A percentile compares a stretch with the other conserved stretches of the same genome.
These are phyloP conservation scores for Scotopteryx bipunctaria DNA, from an alignment of 2,888 invertebrate species.

Conservation along the genomic window DNA sequence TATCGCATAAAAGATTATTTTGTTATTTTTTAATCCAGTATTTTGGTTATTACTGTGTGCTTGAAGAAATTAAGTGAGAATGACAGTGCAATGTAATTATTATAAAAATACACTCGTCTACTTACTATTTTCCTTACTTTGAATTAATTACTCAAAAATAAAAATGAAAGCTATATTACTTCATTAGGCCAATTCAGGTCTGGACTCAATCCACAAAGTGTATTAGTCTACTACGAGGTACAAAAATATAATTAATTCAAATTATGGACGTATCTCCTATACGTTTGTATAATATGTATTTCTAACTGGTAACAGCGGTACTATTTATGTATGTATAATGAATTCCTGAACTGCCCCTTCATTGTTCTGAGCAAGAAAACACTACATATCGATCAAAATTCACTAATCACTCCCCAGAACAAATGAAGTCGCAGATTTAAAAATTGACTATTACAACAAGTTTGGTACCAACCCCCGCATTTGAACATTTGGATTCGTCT, in stretches of 20 bases:
- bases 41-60: slow-evolving; percentile 28
- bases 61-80: slow-evolving; percentile 18
- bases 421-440: slow-evolving; percentile 10
- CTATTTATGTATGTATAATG: slow-evolving; percentile 50
- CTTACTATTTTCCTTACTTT: slow-evolving; percentile 41
- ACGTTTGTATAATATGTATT: slow-evolving; percentile 41
- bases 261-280: slow-evolving; percentile 44
- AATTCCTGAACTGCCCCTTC: slow-evolving; percentile 23
- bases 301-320: slow-evolving; percentile 76
- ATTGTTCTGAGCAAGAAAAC: slow-evolving; percentile 18
- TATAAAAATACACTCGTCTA: slow-evolving; percentile 29
- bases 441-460: slow-evolving; percentile 37
- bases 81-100: slow-evolving; percentile 19
- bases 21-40: slow-evolving; percentile 24
- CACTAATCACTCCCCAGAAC: slow-evolving; percentile 23
- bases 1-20: slow-evolving; percentile 21
- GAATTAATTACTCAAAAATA: slow-evolving; percentile 47
- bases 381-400: slow-evolving; percentile 10
- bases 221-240: slow-evolving; percentile 25
- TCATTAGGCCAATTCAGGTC: slow-evolving; percentile 30
- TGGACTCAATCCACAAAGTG: slow-evolving; percentile 17
- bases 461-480: slow-evolving; percentile 25
- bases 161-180: slow-evolving; percentile 5
- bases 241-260: slow-evolving; percentile 51
- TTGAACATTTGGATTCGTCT: slow-evolving; percentile 15